phyloP scores from a whole-genome alignment of 2,113 vertebrate species.

The Pan troglodytes region NHGRI_mPanTro3-v2.1_pri NC_072412.2:55586001-55586500 shows the following conservation, averaged over 20 bases:
- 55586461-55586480: neutral
- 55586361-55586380: neutral
- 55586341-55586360: neutral
- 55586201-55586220: neutral
- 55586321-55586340: neutral
- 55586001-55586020: conserved; percentile 4
- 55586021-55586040: neutral
- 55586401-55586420: neutral
- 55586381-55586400: neutral
- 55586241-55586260: neutral
- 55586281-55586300: neutral
- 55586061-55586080: conserved; percentile 33
- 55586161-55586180: neutral
- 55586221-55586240: neutral
- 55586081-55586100: neutral
- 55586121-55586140: conserved; percentile 37
- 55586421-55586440: neutral
- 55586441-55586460: neutral
- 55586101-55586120: neutral
- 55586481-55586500: neutral
- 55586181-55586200: neutral
- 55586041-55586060: conserved; percentile 18
- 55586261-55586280: neutral
- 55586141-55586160: conserved; percentile 22
- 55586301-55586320: neutral